phyloP scores from a whole-genome alignment of 2,888 invertebrate species.

The Beris chalybata region DNA sequence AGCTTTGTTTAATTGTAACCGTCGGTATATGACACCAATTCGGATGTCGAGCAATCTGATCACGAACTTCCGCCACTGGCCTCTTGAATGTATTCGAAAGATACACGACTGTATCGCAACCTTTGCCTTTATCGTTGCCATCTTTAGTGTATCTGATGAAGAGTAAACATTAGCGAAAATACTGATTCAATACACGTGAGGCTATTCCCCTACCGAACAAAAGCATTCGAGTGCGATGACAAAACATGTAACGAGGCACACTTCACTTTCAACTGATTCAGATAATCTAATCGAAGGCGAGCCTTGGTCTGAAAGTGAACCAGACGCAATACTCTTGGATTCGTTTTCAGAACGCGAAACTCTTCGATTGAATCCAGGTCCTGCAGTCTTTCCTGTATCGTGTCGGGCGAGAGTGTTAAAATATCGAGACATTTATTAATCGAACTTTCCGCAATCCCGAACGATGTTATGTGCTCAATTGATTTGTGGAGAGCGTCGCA shows the following conservation, averaged over 20 bases:
- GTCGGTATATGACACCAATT: slow-evolving; percentile 67
- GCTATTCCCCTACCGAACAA: slow-evolving; percentile 52
- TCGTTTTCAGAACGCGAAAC: slow-evolving; percentile 62
- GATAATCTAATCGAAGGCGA: slow-evolving; percentile 58
- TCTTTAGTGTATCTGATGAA: slow-evolving; percentile 59
- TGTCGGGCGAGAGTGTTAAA: slow-evolving; percentile 62
- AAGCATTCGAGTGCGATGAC: slow-evolving; percentile 50
- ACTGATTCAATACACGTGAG: not conserved
- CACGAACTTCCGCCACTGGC: slow-evolving; percentile 47
- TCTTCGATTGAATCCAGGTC: slow-evolving; percentile 63
- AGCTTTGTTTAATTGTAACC: slow-evolving; percentile 62
- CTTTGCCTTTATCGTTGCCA: slow-evolving; percentile 60
- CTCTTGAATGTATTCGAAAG: slow-evolving; percentile 52
- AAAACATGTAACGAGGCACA: slow-evolving; percentile 58
- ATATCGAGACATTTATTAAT: slow-evolving; percentile 61
- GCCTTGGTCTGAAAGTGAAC: slow-evolving; percentile 59
- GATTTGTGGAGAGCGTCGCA: slow-evolving; percentile 61
- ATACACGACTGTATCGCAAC: slow-evolving; percentile 56
- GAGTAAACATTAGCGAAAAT: not conserved
- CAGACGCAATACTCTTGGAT: slow-evolving; percentile 62
- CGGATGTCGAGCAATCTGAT: slow-evolving; percentile 62
- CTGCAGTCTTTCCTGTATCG: slow-evolving; percentile 62
- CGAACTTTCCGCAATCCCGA: slow-evolving; percentile 60
- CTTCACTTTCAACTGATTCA: slow-evolving; percentile 58
- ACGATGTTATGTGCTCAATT: slow-evolving; percentile 61